Evolutionary conservation across 2,888 invertebrate genomes (phyloP), one percentile per base, ranked within the genome.

Genomic region (Ethmia dodecea): DNA sequence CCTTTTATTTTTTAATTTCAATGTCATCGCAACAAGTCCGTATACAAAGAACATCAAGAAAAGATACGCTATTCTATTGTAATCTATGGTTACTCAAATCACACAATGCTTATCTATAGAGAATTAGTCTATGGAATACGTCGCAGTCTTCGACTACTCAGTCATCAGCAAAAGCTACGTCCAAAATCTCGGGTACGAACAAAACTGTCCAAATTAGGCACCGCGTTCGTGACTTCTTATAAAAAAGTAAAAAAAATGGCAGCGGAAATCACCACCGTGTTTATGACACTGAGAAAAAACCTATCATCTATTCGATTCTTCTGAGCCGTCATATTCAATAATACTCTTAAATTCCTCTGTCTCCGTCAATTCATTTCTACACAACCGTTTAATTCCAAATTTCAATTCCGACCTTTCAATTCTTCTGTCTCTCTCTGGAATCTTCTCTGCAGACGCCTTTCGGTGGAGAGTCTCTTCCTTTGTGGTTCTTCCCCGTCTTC

Each of bases 401-500:
- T 2, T 33, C 11, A 22, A 37, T 32, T 28, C 28, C 26, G n/a
- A 25, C n/a, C 4, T 9, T 27, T 33, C 33, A 84, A 58, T 83
- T 80, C 66, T 83, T 86, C 46, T 79, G 78, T 26, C 87, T 43
- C 43, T 87, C 87, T 28, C 87, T 72, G 0, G 86, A 87, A 37
- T 87, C 84, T 42, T 87, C 87, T 16, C 86, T 61, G 42, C 81
- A 74, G 4, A 74, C 55, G 5, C 64, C 80, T 40, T 76, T 60
- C 0, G 86, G 86, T 0, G 86, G 86, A 0, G 86, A 86, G 33
- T 87, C 86, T 6, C 86, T 52, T 0, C 86, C 86, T 42, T 83
- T 86, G 15, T 75, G 70, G 13, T 73, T 58, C 49, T 84, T 86
- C n/a, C 83, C 74, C 0, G 83, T 61, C 48, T 87, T 87, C 20